A percentile compares a stretch with the other conserved stretches of the same genome.
These are phyloP conservation scores for Trichosurus vulpecula DNA, from an alignment of 2,797 vertebrate genomes.

Conservation along the genomic window DNA sequence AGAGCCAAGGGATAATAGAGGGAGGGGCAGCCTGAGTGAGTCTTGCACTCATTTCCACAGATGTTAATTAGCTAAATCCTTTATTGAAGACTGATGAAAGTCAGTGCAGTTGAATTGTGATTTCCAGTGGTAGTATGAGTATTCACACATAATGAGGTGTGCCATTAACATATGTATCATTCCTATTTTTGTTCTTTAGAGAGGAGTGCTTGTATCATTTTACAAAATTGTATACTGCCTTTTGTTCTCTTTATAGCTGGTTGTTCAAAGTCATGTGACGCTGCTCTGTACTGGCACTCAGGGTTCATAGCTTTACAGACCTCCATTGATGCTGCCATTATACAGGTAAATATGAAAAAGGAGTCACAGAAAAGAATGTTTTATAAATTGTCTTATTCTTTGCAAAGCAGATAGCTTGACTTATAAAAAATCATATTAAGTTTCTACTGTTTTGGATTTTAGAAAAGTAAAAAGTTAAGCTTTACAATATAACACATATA, in stretches of 20 bases:
- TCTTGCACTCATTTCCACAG: neutral
- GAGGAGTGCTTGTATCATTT: neutral
- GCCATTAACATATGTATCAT: neutral
- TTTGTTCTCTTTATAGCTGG: conserved; percentile 81
- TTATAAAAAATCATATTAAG: neutral
- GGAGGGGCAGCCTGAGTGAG: neutral
- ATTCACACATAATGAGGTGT: neutral
- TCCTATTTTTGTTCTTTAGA: conserved; percentile 7
- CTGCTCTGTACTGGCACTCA: conserved; percentile 92
- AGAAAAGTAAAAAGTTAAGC: neutral
- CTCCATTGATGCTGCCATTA: conserved; percentile 94
- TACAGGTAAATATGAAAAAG: conserved; percentile 87
- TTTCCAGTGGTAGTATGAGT: neutral
- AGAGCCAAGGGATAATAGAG: neutral
- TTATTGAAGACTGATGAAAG: neutral
- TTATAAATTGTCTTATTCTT: conserved; percentile 18
- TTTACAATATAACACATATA: conserved; percentile 43
- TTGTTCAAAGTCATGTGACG: conserved; percentile 91
- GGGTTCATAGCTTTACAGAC: conserved; percentile 93
- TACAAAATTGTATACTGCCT: neutral
- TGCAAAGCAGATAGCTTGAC: neutral
- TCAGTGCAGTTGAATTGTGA: neutral
- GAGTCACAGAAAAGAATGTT: neutral
- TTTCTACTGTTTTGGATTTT: neutral
- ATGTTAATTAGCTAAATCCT: neutral